phyloP scores from a whole-genome alignment of 2,113 vertebrate species.

The Jaculus jaculus region DNA sequence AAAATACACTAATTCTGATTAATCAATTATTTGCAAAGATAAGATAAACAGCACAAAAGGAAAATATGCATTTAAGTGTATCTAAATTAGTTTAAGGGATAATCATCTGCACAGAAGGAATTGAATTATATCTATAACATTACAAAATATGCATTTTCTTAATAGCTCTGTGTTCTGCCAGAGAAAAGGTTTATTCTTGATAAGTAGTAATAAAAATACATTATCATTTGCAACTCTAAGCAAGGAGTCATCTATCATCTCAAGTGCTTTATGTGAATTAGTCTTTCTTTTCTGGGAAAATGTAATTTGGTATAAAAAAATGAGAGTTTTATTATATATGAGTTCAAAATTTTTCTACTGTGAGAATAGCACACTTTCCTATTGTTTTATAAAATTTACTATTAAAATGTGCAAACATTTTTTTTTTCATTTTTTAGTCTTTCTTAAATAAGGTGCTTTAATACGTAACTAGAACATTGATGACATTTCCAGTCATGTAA shows the following conservation, averaged over 20 bases:
- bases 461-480: background rate
- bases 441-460: conserved; percentile 4
- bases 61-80: background rate
- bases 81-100: background rate
- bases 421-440: background rate
- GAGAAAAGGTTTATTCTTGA: background rate
- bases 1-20: background rate
- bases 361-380: background rate
- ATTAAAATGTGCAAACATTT: background rate
- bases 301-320: background rate
- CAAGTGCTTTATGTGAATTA: background rate
- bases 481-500: background rate
- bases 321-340: background rate
- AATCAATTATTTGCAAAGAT: conserved; percentile 27
- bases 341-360: background rate
- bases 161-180: background rate
- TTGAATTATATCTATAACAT: background rate
- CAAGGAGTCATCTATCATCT: background rate
- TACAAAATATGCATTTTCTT: background rate
- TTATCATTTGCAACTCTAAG: background rate
- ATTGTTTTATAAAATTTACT: background rate
- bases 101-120: conserved; percentile 10
- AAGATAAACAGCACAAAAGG: background rate
- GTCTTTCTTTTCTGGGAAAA: background rate
- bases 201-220: background rate